These are phyloP conservation scores for Phodopus roborovskii DNA, from an alignment of 2,113 vertebrate genomes.

Conservation along the genomic window DNA sequence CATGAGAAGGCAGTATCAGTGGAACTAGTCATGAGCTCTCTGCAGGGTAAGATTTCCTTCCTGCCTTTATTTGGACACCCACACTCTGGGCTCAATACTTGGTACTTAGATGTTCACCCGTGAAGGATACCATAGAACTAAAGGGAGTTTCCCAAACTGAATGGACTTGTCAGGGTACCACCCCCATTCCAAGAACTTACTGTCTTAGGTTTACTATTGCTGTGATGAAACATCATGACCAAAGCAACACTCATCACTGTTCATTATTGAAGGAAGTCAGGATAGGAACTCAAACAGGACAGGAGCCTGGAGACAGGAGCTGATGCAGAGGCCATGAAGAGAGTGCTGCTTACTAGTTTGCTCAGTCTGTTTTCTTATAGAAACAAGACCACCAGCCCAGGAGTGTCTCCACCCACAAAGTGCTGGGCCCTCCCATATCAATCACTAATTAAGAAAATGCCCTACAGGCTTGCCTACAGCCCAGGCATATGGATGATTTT, in stretches of 20 bases:
- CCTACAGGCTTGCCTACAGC: neutral
- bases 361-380: neutral
- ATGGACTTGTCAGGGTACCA: neutral
- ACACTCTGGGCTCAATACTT: rapidly evolving
- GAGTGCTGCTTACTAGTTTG: neutral
- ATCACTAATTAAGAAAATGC: neutral
- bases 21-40: neutral
- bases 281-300: neutral
- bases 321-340: neutral
- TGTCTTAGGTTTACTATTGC: neutral
- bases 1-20: neutral
- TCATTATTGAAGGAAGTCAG: neutral
- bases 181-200: rapidly evolving
- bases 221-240: neutral
- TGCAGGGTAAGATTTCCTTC: neutral
- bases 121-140: no score
- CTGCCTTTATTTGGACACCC: rapidly evolving
- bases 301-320: neutral
- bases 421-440: neutral
- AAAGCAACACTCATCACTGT: neutral
- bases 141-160: neutral
- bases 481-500: neutral
- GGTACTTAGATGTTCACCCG: neutral
- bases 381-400: neutral
- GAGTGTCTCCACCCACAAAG: neutral